phyloP scores from a whole-genome alignment of 2,888 invertebrate species.

The Argynnis bischoffii region DNA sequence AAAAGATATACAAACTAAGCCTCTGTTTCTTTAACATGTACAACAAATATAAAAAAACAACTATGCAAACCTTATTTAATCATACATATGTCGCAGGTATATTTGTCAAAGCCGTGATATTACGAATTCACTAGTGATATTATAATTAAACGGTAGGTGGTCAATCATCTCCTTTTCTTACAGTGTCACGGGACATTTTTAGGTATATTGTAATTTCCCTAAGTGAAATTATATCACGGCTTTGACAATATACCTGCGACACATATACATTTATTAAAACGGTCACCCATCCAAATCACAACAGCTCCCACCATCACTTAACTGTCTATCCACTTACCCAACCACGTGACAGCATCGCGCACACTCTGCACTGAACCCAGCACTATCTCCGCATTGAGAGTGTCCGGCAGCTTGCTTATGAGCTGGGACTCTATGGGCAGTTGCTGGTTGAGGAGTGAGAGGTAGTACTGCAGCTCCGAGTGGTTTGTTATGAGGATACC shows the following conservation, averaged over 20 bases:
- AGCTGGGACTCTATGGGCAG: conserved; percentile 99
- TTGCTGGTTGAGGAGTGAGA: conserved; percentile 98
- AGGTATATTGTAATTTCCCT: no score
- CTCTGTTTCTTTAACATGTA: no score
- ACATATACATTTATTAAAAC: not conserved
- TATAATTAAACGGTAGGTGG: no score
- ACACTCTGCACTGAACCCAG: conserved; percentile 94
- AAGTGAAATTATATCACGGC: no score
- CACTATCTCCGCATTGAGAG: conserved; percentile 98
- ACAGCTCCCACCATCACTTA: conserved; percentile 32
- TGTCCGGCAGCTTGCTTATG: conserved; percentile 95
- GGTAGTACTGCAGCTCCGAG: conserved; percentile 98
- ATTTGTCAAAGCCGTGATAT: no score
- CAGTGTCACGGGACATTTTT: no score
- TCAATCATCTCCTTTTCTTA: no score
- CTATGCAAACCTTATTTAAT: not conserved
- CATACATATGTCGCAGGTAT: no score
- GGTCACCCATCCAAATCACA: not conserved
- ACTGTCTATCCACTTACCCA: conserved; percentile 77
- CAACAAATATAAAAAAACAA: not conserved
- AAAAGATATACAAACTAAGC: not conserved
- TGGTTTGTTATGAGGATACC: conserved; percentile 99
- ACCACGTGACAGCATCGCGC: conserved; percentile 95
- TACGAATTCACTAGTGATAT: no score
- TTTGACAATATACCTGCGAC: no score